A percentile compares a stretch with the other conserved stretches of the same genome.
phyloP scores from a whole-genome alignment of 2,888 invertebrate species.

The Mayetiola destructor region DNA sequence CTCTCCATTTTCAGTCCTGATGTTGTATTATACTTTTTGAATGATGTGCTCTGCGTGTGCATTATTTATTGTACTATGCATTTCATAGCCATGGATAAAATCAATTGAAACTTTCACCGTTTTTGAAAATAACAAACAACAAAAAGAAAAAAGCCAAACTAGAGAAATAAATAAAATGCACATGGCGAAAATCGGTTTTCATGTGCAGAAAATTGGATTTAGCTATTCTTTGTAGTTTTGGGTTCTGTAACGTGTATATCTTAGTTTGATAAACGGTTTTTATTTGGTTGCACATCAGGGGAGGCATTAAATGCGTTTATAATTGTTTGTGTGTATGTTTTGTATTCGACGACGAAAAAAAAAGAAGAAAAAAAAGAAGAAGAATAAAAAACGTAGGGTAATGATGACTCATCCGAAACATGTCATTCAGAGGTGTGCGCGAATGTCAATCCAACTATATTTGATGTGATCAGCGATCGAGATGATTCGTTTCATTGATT shows the following conservation, averaged over 20 bases:
- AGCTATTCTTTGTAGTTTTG: background rate
- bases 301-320: slow-evolving; percentile 9
- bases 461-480: too few relatives aligned
- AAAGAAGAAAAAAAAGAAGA: too few relatives aligned
- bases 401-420: too few relatives aligned
- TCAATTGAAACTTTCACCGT: background rate
- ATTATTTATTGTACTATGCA: background rate
- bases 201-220: slow-evolving; percentile 11
- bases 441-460: too few relatives aligned
- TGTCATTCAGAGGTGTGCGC: background rate
- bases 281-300: background rate
- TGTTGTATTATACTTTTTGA: background rate
- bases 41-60: background rate
- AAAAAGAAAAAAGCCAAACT: too few relatives aligned
- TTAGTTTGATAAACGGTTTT: background rate
- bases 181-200: background rate
- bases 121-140: background rate
- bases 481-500: too few relatives aligned
- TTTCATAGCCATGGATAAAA: background rate
- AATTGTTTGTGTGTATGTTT: slow-evolving; percentile 1
- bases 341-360: too few relatives aligned
- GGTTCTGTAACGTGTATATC: background rate
- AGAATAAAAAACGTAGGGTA: too few relatives aligned
- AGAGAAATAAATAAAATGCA: too few relatives aligned
- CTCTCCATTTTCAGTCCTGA: background rate